These are phyloP conservation scores for Orientallactaga bullata DNA, from an alignment of 2,113 vertebrate genomes.

Conservation along the genomic window DNA sequence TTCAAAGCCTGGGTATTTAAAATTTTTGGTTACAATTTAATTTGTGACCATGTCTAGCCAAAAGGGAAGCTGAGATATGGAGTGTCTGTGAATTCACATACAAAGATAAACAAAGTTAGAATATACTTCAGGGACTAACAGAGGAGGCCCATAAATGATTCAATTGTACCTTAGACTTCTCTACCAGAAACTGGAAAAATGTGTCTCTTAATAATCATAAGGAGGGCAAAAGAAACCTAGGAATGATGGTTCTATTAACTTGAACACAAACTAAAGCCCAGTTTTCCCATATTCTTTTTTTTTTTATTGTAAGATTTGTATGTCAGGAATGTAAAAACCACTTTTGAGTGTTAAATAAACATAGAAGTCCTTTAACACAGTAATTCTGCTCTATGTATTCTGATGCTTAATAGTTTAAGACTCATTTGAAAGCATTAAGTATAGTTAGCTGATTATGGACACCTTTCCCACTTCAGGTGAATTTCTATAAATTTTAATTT, in stretches of 20 bases:
- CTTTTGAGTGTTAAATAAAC: neutral
- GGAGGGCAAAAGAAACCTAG: neutral
- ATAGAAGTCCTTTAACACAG: neutral
- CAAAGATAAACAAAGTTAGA: neutral
- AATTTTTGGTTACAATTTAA: neutral
- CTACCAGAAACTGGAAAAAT: neutral
- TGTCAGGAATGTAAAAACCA: neutral
- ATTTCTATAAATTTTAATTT: conserved; percentile 21
- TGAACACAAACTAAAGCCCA: neutral
- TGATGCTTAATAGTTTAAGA: neutral
- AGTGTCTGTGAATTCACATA: neutral
- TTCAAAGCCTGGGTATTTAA: neutral
- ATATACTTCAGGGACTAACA: neutral
- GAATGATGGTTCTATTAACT: neutral
- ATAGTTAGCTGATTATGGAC: neutral
- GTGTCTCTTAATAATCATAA: neutral
- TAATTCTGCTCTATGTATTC: neutral
- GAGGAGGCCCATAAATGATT: neutral
- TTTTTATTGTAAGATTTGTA: neutral
- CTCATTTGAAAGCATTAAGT: neutral
- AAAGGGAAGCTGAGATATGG: neutral
- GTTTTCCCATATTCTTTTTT: neutral
- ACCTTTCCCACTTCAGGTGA: neutral
- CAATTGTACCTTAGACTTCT: neutral
- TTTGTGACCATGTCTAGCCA: neutral